phyloP scores from a whole-genome alignment of 2,797 vertebrate genomes.

The Lycodopsis pacificus region DNA sequence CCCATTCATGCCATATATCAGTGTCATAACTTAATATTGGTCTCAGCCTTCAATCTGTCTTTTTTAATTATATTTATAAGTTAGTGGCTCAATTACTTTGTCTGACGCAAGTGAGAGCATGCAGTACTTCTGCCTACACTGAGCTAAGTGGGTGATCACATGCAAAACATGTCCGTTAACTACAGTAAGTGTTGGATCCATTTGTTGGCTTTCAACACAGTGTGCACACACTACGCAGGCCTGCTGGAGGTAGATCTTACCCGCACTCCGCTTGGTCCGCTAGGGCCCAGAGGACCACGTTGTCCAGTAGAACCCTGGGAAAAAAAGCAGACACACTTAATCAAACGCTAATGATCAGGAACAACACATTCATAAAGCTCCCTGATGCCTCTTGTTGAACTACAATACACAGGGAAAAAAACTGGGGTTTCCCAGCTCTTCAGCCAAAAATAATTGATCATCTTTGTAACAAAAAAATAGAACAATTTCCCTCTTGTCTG shows the following conservation, averaged over 20 bases:
- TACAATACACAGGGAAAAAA: slow-evolving; percentile 33
- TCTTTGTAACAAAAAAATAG: slow-evolving; percentile 36
- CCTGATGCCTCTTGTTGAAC: slow-evolving; percentile 35
- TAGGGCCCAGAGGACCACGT: slow-evolving; percentile 90
- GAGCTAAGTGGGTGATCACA: slow-evolving; percentile 36
- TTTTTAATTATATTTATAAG: slow-evolving; percentile 34
- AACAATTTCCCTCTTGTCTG: slow-evolving; percentile 40
- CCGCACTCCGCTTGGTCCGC: slow-evolving; percentile 92
- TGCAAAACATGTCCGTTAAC: slow-evolving; percentile 32
- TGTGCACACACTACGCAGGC: slow-evolving; percentile 25
- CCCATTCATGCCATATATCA: slow-evolving; percentile 66
- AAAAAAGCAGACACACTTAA: slow-evolving; percentile 70
- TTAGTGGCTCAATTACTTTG: slow-evolving; percentile 24
- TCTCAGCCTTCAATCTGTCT: slow-evolving; percentile 38
- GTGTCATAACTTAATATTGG: slow-evolving; percentile 52
- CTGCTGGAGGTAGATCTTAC: slow-evolving; percentile 81
- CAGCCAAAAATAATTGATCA: slow-evolving; percentile 61
- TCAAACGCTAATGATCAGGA: slow-evolving; percentile 66
- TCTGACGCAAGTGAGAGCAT: slow-evolving; percentile 54
- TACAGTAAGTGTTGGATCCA: slow-evolving; percentile 37
- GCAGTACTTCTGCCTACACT: slow-evolving; percentile 16
- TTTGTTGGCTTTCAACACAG: slow-evolving; percentile 47
- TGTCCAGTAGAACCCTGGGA: slow-evolving; percentile 90
- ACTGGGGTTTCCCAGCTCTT: slow-evolving; percentile 49
- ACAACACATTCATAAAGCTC: slow-evolving; percentile 54